Percentiles rank a stretch among this genome's conserved stretches.
Conservation (phyloP, 2,113 vertebrate genomes). For the Coryphaenoides rupestris region DNA sequence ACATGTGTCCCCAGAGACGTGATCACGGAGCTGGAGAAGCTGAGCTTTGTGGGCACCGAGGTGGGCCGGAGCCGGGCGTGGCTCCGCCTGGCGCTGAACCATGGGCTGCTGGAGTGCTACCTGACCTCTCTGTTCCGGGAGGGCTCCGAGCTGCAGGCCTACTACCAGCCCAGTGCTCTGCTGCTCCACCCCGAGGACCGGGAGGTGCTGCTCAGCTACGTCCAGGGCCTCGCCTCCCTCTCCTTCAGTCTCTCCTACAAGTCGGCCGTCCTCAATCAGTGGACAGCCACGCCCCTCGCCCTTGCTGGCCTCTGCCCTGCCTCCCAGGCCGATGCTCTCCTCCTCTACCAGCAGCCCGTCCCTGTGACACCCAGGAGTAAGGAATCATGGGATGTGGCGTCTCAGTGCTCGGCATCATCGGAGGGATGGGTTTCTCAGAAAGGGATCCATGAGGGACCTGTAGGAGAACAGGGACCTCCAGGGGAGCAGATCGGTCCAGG, state of each 20-base stretch:
- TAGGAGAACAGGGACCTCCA: slow-evolving; percentile 11
- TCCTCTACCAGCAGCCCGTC: slow-evolving; percentile 46
- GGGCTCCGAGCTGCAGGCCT: slow-evolving; percentile 71
- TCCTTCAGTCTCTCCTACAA: slow-evolving; percentile 92
- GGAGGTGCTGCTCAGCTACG: slow-evolving; percentile 89
- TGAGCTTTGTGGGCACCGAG: slow-evolving; percentile 85
- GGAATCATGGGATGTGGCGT: slow-evolving; percentile 82
- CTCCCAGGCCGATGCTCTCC: slow-evolving; percentile 52
- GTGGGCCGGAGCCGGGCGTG: slow-evolving; percentile 93
- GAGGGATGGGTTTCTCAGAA: slow-evolving; percentile 74
- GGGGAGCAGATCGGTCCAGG: background rate
- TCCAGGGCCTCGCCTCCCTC: slow-evolving; percentile 88
- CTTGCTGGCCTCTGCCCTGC: slow-evolving; percentile 83
- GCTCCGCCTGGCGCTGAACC: slow-evolving; percentile 89
- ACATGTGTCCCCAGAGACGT: slow-evolving; percentile 72
- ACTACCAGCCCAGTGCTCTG: slow-evolving; percentile 84
- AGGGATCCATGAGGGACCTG: slow-evolving; percentile 24
- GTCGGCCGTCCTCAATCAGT: slow-evolving; percentile 88
- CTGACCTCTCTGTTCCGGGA: slow-evolving; percentile 84
- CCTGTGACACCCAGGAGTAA: slow-evolving; percentile 51
- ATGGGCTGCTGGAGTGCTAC: slow-evolving; percentile 92
- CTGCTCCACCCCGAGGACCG: slow-evolving; percentile 86
- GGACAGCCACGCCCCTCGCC: slow-evolving; percentile 88
- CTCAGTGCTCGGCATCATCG: slow-evolving; percentile 78
- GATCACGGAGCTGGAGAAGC: slow-evolving; percentile 82